Conservation (phyloP, 2,888 invertebrate genomes). For the Caenorhabditis japonica region DNA sequence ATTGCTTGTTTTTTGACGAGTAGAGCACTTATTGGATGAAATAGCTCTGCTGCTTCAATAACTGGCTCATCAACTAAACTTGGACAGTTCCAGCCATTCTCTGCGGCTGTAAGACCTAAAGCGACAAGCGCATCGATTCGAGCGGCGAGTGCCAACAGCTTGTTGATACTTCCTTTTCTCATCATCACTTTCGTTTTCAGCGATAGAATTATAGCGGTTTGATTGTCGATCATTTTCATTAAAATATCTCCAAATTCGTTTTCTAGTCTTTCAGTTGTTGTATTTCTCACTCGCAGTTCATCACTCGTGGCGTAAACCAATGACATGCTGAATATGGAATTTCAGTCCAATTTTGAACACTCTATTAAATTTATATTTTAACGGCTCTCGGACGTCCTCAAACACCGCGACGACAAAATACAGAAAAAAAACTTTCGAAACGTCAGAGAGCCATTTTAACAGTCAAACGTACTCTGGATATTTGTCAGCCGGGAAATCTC, state of each 20-base stretch:
- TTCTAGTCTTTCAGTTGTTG: slow-evolving; percentile 84
- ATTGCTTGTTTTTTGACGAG: slow-evolving; percentile 61
- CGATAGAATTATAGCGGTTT: slow-evolving; percentile 82
- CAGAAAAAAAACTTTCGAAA: background rate
- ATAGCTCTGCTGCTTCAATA: slow-evolving; percentile 58
- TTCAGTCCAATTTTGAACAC: background rate
- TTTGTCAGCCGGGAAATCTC: slow-evolving; percentile 64
- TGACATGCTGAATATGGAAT: slow-evolving; percentile 11
- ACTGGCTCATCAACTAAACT: slow-evolving; percentile 79
- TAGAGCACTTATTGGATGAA: slow-evolving; percentile 49
- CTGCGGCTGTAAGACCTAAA: slow-evolving; percentile 45
- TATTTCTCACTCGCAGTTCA: slow-evolving; percentile 84
- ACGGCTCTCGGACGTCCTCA: no score
- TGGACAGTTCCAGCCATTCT: slow-evolving; percentile 82
- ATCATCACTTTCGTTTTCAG: slow-evolving; percentile 82
- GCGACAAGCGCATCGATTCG: slow-evolving; percentile 81
- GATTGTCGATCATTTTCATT: slow-evolving; percentile 85
- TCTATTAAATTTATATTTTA: no score
- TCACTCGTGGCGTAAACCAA: slow-evolving; percentile 43
- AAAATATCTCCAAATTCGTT: slow-evolving; percentile 85
- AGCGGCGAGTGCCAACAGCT: slow-evolving; percentile 82
- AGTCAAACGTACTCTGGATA: slow-evolving; percentile 52
- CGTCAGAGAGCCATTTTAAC: background rate
- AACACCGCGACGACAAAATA: no score
- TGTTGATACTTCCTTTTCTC: slow-evolving; percentile 81